These are phyloP conservation scores for Clanis bilineata DNA, from an alignment of 2,888 invertebrate species.

Conservation along the genomic window DNA sequence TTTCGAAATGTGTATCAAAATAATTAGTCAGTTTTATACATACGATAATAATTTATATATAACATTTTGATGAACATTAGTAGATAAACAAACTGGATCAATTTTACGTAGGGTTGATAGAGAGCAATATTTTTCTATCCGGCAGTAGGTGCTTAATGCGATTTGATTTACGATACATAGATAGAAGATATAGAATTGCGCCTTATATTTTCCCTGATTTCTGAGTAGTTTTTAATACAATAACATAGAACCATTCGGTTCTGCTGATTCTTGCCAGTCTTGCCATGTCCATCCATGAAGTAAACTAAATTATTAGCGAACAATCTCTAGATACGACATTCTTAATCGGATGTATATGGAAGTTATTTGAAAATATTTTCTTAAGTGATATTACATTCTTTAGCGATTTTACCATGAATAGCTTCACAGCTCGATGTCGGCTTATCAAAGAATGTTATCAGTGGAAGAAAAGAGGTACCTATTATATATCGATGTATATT, in stretches of 20 bases:
- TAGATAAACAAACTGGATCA: slow-evolving; percentile 63
- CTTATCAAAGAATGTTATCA: slow-evolving; percentile 78
- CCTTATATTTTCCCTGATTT: slow-evolving; percentile 69
- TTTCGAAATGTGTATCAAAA: slow-evolving; percentile 74
- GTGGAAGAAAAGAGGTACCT: slow-evolving; percentile 78
- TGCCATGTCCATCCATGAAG: slow-evolving; percentile 76
- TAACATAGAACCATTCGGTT: slow-evolving; percentile 49
- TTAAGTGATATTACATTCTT: slow-evolving; percentile 69
- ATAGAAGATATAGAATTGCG: slow-evolving; percentile 63
- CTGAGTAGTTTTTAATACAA: slow-evolving; percentile 65
- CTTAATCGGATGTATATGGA: slow-evolving; percentile 59
- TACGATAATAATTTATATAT: slow-evolving; percentile 44
- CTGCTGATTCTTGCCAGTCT: slow-evolving; percentile 73
- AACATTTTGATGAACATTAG: slow-evolving; percentile 50
- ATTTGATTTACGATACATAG: slow-evolving; percentile 65
- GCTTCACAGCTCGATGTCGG: slow-evolving; percentile 79
- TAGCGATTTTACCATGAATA: slow-evolving; percentile 71
- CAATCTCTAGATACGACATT: slow-evolving; percentile 62
- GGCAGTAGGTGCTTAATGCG: slow-evolving; percentile 72
- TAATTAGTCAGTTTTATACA: slow-evolving; percentile 59
- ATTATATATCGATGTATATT: slow-evolving; percentile 72
- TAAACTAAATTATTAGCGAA: slow-evolving; percentile 63
- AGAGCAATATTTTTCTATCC: slow-evolving; percentile 73
- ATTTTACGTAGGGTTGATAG: slow-evolving; percentile 74
- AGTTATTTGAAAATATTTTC: slow-evolving; percentile 67